These are phyloP conservation scores for Odobenus rosmarus DNA, from an alignment of 2,113 vertebrate species.

Conservation along the genomic window DNA sequence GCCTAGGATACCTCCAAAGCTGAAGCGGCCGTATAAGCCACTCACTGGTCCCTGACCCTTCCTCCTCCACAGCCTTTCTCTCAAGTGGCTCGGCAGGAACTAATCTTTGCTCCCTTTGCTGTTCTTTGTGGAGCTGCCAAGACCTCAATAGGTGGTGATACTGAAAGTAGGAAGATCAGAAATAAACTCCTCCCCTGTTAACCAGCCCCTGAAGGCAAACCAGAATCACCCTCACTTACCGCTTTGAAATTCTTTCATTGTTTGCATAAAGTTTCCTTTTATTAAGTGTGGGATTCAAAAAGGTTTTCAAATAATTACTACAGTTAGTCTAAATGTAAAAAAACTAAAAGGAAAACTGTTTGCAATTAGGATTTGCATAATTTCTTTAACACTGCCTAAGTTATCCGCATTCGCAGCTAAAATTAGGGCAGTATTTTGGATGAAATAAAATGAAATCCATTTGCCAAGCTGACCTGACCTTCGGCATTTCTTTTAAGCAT, in stretches of 20 bases:
- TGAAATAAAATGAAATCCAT: slow-evolving; percentile 80
- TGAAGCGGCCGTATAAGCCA: not conserved
- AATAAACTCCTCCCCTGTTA: slow-evolving; percentile 45
- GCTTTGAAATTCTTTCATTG: slow-evolving; percentile 72
- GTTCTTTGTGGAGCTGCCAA: slow-evolving; percentile 24
- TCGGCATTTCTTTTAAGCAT: slow-evolving; percentile 67
- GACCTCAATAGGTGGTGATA: not conserved
- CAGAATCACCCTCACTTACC: slow-evolving; percentile 40
- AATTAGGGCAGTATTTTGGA: slow-evolving; percentile 66
- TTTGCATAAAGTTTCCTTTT: slow-evolving; percentile 74
- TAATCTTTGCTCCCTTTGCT: not conserved
- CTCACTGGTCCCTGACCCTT: not conserved
- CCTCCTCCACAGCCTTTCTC: slow-evolving; percentile 11
- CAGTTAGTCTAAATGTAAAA: slow-evolving; percentile 67
- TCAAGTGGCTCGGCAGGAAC: not conserved
- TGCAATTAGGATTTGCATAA: slow-evolving; percentile 72
- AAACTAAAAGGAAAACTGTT: slow-evolving; percentile 71
- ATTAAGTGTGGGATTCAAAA: slow-evolving; percentile 72
- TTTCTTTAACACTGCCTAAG: slow-evolving; percentile 68
- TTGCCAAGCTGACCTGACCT: slow-evolving; percentile 76
- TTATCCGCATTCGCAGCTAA: slow-evolving; percentile 74
- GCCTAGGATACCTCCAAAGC: not conserved
- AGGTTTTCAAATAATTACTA: slow-evolving; percentile 77
- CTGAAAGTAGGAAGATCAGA: slow-evolving; percentile 29
- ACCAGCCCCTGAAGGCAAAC: slow-evolving; percentile 43